Evolutionary conservation across 2,113 vertebrate species (phyloP).

Genomic region (Perccottus glenii): DNA sequence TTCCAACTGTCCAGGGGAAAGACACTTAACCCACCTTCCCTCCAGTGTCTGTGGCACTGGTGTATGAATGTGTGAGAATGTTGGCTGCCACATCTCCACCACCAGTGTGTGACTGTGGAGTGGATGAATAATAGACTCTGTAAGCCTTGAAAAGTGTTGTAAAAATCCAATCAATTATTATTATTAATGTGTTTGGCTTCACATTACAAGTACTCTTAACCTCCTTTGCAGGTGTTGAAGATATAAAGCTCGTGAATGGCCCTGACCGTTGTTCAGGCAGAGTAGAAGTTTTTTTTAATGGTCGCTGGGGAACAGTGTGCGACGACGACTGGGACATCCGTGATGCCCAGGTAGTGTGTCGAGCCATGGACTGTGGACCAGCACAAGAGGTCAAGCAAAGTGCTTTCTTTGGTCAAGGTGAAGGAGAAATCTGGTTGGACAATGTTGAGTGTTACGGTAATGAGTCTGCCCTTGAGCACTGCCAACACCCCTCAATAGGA

Average conservation of each 20-base stretch:
- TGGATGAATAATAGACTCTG: too few relatives aligned
- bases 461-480: conserved; percentile 50
- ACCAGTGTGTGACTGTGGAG: too few relatives aligned
- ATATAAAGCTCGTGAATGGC: conserved; percentile 57
- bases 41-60: too few relatives aligned
- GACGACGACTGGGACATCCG: conserved; percentile 70
- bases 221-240: conserved; percentile 52
- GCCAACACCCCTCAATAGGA: conserved; percentile 25
- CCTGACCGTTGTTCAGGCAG: conserved; percentile 59
- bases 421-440: conserved; percentile 52
- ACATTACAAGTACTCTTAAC: too few relatives aligned
- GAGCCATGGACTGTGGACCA: conserved; percentile 63
- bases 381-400: conserved; percentile 19
- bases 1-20: too few relatives aligned
- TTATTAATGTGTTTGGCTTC: neutral
- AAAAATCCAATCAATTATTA: too few relatives aligned
- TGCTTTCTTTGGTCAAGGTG: conserved; percentile 56
- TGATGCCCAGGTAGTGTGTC: conserved; percentile 58
- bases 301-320: conserved; percentile 70
- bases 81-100: too few relatives aligned
- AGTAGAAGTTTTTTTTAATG: conserved; percentile 58
- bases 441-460: conserved; percentile 54
- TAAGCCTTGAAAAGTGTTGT: too few relatives aligned
- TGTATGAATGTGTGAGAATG: too few relatives aligned
- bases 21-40: too few relatives aligned